Conservation (phyloP, 2,113 vertebrate species). For the Platichthys flesus region DNA sequence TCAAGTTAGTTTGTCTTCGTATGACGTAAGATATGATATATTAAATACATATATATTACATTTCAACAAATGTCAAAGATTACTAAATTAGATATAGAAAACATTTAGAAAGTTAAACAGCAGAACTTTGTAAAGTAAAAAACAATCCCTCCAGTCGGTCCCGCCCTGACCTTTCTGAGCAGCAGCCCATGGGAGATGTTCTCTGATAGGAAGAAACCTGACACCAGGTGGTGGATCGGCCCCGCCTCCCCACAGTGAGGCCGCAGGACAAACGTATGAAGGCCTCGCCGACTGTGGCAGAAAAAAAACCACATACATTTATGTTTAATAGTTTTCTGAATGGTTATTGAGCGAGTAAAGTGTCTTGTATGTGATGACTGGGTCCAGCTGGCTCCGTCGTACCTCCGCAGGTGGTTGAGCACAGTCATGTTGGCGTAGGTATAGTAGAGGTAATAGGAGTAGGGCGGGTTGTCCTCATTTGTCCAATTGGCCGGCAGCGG, state of each 20-base stretch:
- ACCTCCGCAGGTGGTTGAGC: constrained; percentile 96
- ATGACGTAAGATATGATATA: no score
- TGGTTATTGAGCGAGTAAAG: not conserved
- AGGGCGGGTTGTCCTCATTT: constrained; percentile 93
- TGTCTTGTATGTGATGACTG: no score
- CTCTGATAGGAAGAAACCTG: constrained; percentile 95
- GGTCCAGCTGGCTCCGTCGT: not conserved
- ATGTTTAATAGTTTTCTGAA: not conserved
- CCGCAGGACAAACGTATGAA: constrained; percentile 93
- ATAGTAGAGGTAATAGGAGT: constrained; percentile 98
- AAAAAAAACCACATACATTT: not conserved
- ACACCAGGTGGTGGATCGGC: constrained; percentile 95
- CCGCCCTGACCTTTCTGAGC: constrained; percentile 89
- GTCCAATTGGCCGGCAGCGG: constrained; percentile 90
- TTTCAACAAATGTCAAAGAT: no score
- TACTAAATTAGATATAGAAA: no score
- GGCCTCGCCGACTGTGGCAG: constrained; percentile 86
- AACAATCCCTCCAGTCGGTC: not conserved
- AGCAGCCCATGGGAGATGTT: constrained; percentile 97
- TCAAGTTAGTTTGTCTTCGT: no score
- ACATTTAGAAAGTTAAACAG: no score
- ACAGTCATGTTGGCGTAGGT: constrained; percentile 96
- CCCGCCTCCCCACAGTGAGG: constrained; percentile 97
- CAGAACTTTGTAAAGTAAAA: not conserved
- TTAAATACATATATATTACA: no score